These are phyloP conservation scores for Tipula helvola DNA, from an alignment of 2,888 invertebrate genomes.

Conservation along the genomic window DNA sequence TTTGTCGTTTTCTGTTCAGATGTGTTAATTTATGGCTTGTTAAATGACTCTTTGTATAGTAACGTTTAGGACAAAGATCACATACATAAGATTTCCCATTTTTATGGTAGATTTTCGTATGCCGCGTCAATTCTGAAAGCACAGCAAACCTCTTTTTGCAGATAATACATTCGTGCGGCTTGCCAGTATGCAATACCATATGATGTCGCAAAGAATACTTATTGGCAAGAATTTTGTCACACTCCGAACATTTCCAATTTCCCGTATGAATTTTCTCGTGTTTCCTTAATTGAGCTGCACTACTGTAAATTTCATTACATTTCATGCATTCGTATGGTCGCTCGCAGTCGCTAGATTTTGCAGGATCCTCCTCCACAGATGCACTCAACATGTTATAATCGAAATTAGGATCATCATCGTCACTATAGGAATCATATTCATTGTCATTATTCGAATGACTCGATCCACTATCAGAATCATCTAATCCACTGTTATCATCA, in stretches of 20 bases:
- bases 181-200: neutral
- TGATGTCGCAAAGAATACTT: neutral
- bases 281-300: neutral
- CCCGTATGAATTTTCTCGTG: neutral
- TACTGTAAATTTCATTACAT: neutral
- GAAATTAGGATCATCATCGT: neutral
- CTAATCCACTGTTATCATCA: neutral
- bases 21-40: neutral
- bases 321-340: neutral
- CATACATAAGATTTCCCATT: neutral
- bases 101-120: neutral
- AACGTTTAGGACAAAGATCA: neutral
- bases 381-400: neutral
- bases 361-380: neutral
- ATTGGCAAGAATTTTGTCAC: neutral
- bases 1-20: neutral
- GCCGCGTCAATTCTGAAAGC: neutral
- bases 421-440: neutral
- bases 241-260: neutral
- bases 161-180: neutral
- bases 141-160: neutral
- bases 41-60: neutral
- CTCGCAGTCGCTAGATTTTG: no score
- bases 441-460: neutral
- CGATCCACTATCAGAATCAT: neutral